Base-by-base conservation (phyloP, 1,140 invertebrate genomes). In the Lepidurus couesii region DNA sequence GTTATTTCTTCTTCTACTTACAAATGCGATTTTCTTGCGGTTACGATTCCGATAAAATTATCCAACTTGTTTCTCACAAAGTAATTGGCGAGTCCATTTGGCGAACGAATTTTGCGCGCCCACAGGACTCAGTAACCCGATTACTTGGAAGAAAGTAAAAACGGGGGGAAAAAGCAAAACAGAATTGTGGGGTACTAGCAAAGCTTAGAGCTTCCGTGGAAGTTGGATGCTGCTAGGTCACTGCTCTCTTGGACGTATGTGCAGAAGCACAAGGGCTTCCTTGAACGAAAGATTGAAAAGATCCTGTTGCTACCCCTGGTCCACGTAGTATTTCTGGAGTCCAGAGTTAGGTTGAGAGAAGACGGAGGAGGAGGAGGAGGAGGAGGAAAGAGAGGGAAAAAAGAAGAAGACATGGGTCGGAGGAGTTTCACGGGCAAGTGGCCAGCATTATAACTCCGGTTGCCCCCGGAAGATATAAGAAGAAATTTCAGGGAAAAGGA, bases 161-260 rank as follows among this genome's bases (percentile, higher is more conserved):
- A 65, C 4, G 13, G n/a, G 21, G 13, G 8, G 4, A 65, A 21
- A 65, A 65, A 65, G 0, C 45, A 65, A 21, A 65, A 65, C 16
- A 65, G 53, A n/a, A 16, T 16, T 65, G 53, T 65, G 16, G 53
- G 5, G 53, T 65, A 65, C 53, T 65, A 65, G 13, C 53, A 65
- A 21, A 21, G 53, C 53, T 65, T 65, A 4, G 8, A 65, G 53
- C 53, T 65, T 21, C 53, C 53, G 53, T 65, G 53, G 53, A 65
- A 65, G 53, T 65, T 65, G 53, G 21, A 65, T 21, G 53, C 53
- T 65, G 53, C 53, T 65, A 65, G 53, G 53, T 65, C 53, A 65
- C 53, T 65, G 53, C 53, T 65, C 53, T 65, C 53, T 65, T 65
- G 53, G 53, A 65, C 53, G 16, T 65, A 21, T 65, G 53, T 65